A percentile compares a stretch with the other conserved stretches of the same genome.
Evolutionary conservation across 1,140 invertebrate species (phyloP).

Genomic region (Ditylenchus dipsaci): DNA sequence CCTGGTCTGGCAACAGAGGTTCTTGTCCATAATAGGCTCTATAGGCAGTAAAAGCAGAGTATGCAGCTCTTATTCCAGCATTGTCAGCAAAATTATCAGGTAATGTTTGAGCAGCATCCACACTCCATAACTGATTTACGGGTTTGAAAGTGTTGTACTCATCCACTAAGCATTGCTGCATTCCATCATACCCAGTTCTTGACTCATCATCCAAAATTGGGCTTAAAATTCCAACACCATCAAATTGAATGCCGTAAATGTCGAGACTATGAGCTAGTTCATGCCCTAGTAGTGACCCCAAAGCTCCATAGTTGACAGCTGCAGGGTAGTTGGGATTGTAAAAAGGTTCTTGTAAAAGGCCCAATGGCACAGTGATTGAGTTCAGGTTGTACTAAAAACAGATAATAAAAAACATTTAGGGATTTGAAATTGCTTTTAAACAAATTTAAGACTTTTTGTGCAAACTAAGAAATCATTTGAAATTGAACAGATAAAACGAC

Average conservation of each 20-base stretch:
- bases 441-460: too few relatives aligned
- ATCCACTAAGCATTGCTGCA: conserved; percentile 27
- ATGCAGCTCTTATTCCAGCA: conserved; percentile 64
- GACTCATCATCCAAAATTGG: conserved; percentile 43
- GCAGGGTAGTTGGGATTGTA: conserved; percentile 64
- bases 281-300: conserved; percentile 65
- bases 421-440: too few relatives aligned
- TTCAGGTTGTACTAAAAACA: conserved; percentile 21
- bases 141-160: conserved; percentile 46
- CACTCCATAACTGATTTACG: conserved; percentile 3
- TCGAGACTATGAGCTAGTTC: conserved; percentile 63
- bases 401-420: background rate
- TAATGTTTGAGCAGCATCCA: conserved; percentile 79
- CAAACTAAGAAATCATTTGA: too few relatives aligned
- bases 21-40: conserved; percentile 38
- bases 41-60: conserved; percentile 23
- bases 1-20: conserved; percentile 26
- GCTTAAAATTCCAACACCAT: conserved; percentile 25
- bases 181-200: conserved; percentile 23
- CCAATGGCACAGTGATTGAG: conserved; percentile 41
- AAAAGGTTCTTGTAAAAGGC: conserved; percentile 62
- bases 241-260: conserved; percentile 43
- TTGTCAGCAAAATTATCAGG: conserved; percentile 93
- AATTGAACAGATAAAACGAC: too few relatives aligned
- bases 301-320: conserved; percentile 63